phyloP scores from a whole-genome alignment of 2,797 vertebrate species.

The Pampus argenteus region DNA sequence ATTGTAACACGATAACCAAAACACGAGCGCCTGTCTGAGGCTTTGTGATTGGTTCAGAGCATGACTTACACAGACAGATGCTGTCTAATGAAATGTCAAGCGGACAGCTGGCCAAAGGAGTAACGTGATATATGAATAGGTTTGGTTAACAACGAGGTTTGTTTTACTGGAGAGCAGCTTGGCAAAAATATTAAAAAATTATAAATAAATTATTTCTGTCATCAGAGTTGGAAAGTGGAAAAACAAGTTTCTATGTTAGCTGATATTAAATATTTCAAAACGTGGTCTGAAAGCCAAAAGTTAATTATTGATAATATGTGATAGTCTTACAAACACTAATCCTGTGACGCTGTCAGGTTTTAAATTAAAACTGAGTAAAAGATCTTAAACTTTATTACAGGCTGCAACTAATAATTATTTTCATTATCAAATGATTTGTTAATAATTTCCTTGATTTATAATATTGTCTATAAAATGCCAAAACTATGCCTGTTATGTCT shows the following conservation, averaged over 20 bases:
- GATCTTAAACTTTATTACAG: too few species aligned
- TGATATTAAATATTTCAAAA: not conserved
- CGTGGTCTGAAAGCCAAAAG: not conserved
- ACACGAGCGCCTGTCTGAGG: conserved; percentile 42
- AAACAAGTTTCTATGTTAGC: too few species aligned
- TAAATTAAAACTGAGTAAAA: not conserved
- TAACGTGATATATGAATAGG: conserved; percentile 20
- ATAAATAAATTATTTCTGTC: not conserved
- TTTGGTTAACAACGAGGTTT: conserved; percentile 26
- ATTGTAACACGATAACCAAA: conserved; percentile 65
- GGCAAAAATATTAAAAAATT: not conserved
- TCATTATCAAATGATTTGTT: too few species aligned
- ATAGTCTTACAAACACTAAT: too few species aligned
- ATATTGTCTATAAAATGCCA: too few species aligned
- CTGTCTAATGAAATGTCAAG: conserved; percentile 46
- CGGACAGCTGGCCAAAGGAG: conserved; percentile 59
- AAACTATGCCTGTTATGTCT: too few species aligned
- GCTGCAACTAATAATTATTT: too few species aligned
- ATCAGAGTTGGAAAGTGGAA: not conserved
- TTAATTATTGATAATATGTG: not conserved
- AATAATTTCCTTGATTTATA: too few species aligned
- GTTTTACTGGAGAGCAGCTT: not conserved
- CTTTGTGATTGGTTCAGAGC: conserved; percentile 27
- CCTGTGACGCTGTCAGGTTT: too few species aligned
- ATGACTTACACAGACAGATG: conserved; percentile 51